Evolutionary conservation across 2,113 vertebrate species (phyloP).

Genomic region (Atractosteus spatula): DNA sequence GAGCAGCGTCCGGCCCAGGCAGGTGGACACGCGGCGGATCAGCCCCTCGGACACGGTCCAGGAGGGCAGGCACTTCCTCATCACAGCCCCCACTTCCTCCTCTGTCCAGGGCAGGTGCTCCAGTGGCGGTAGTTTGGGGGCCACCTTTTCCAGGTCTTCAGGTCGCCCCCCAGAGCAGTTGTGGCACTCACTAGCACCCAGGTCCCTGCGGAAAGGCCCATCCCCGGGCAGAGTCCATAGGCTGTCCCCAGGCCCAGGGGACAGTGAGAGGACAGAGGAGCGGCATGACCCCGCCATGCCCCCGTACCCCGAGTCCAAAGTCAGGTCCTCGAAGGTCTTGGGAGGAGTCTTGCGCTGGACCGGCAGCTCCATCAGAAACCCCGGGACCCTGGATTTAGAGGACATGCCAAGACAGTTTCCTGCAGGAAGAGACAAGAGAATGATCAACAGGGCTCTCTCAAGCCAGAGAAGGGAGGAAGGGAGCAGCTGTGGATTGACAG

Average conservation of each 20-base stretch:
- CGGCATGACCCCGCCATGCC: conserved; percentile 74
- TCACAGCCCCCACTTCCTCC: conserved; percentile 63
- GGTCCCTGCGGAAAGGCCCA: too few species aligned
- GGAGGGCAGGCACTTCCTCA: conserved; percentile 52
- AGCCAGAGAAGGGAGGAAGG: too few species aligned
- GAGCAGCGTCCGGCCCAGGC: conserved; percentile 54
- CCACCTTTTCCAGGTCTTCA: conserved; percentile 67
- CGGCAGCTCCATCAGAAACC: too few species aligned
- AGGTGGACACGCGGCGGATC: conserved; percentile 46
- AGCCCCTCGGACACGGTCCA: conserved; percentile 29
- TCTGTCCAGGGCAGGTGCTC: conserved; percentile 74
- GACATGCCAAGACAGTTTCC: too few species aligned
- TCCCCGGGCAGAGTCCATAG: conserved; percentile 21
- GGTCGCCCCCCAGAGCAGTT: conserved; percentile 22
- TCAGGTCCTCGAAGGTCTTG: conserved; percentile 78
- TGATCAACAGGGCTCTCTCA: too few species aligned
- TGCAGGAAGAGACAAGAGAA: too few species aligned
- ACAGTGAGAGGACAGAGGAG: conserved; percentile 75
- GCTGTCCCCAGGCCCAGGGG: conserved; percentile 43
- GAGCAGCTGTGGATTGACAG: too few species aligned
- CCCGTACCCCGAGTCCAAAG: conserved; percentile 79
- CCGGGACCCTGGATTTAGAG: too few species aligned
- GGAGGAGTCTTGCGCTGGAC: conserved; percentile 46
- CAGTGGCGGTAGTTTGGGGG: conserved; percentile 69
- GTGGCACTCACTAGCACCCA: not conserved